phyloP scores from a whole-genome alignment of 2,888 invertebrate genomes.

The Scelioninae gen. 2 region DNA sequence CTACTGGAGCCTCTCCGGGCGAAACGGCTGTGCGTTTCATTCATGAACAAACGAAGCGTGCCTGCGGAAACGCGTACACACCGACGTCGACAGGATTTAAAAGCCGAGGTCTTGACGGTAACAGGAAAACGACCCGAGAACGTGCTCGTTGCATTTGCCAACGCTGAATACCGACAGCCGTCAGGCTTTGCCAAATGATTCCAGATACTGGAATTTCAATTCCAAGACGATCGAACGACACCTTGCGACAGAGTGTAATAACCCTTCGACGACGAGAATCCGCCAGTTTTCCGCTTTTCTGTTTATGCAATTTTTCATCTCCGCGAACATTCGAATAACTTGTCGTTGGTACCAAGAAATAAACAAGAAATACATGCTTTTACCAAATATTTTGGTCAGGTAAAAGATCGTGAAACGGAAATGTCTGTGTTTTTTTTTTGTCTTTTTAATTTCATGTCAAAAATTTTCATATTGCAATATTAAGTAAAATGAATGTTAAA shows the following conservation, averaged over 20 bases:
- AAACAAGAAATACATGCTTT: no score
- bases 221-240: constrained; percentile 32
- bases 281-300: not conserved
- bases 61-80: constrained; percentile 69
- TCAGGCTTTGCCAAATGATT: constrained; percentile 51
- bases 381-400: no score
- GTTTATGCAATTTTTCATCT: no score
- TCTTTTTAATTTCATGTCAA: not conserved
- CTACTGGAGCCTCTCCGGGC: constrained; percentile 38
- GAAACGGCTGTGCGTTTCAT: constrained; percentile 65
- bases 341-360: not conserved
- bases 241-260: constrained; percentile 42
- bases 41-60: constrained; percentile 73
- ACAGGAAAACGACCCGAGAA: constrained; percentile 71
- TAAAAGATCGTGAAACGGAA: no score
- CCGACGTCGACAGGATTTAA: constrained; percentile 71
- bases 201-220: constrained; percentile 51
- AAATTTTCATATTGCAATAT: no score
- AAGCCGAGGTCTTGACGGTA: constrained; percentile 70
- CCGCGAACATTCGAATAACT: not conserved
- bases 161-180: constrained; percentile 59
- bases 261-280: constrained; percentile 22
- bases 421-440: no score
- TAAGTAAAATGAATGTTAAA: no score
- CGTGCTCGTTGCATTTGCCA: constrained; percentile 69